Evolutionary conservation across 1,140 invertebrate genomes (phyloP), one percentile per base, ranked within the genome.

Genomic region (Caenorhabditis briggsae): DNA sequence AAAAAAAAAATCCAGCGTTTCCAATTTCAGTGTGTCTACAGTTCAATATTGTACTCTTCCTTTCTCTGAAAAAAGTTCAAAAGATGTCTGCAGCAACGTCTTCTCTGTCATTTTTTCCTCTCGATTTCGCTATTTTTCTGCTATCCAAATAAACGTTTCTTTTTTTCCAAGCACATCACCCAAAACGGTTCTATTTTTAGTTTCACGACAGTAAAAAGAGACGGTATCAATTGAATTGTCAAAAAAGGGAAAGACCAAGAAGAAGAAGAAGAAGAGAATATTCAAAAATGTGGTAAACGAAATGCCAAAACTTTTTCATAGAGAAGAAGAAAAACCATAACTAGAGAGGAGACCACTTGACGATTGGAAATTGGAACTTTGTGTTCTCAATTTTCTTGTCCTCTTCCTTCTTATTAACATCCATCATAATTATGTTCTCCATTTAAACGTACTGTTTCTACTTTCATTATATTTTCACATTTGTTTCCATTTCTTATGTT

Each of bases 181-280:
- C 7, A 70, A 61, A 70, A 70, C 64, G 46, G 46, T 78, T 78
- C 70, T 78, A 78, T 78, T 78, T 78, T 50, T 78, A 78, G 70
- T 78, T 50, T 18, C 2, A 14, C 41, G 33, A 20, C 59, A 61
- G 23, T 25, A 23, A 46, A 20, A 43, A 46, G 61, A 64, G 20
- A 64, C 12, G 61, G 61, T 65, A 65, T 65, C 61, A 65, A 65
- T 65, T 14, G 56, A 65, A 65, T 65, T 25, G 61, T 11, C 9
- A 65, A 11, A 25, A 65, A 41, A 65, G 33, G 61, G 8, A 65
- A 14, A 41, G 11, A 33, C 33, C 33, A 33, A 33, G 33, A 41
- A 33, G 23, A 20, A 65, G 23, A 20, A 65, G n/a, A 41, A 11
- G 61, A 70, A 58, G n/a, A 18, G 70, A 78, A 78, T 78, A 50